A percentile compares a stretch with the other conserved stretches of the same genome.
These are phyloP conservation scores for Tachystola acroxantha DNA, from an alignment of 2,888 invertebrate species.

Conservation along the genomic window DNA sequence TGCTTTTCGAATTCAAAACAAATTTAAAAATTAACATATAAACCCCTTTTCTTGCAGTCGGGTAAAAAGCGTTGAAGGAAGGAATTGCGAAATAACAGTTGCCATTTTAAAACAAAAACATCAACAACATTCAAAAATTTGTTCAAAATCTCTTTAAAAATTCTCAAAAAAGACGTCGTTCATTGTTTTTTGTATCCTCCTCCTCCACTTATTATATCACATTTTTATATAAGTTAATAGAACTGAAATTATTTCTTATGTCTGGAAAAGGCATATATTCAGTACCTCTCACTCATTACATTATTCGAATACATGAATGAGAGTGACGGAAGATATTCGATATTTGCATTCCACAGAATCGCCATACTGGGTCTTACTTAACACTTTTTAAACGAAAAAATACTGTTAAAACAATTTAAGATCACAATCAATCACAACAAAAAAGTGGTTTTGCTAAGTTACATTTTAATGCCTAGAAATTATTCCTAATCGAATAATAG, in stretches of 20 bases:
- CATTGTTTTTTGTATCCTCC: conserved; percentile 4
- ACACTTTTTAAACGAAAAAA: too few species aligned
- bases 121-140: conserved; percentile 48
- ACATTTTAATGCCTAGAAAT: not conserved
- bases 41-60: too few species aligned
- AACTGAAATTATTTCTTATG: not conserved
- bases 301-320: too few species aligned
- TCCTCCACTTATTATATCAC: conserved; percentile 11
- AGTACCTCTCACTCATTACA: not conserved
- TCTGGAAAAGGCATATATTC: not conserved
- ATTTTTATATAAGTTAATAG: conserved; percentile 2
- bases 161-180: conserved; percentile 38
- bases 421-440: too few species aligned
- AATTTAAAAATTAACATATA: too few species aligned
- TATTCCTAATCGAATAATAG: not conserved
- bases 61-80: conserved; percentile 20
- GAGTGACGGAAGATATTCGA: too few species aligned
- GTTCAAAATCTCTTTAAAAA: conserved; percentile 44
- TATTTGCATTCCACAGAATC: too few species aligned
- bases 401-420: too few species aligned
- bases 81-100: conserved; percentile 20
- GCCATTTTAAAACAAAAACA: conserved; percentile 22
- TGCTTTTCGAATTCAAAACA: conserved; percentile 34
- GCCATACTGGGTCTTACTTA: too few species aligned
- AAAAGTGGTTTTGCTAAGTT: not conserved